These are phyloP conservation scores for Muscicapa comitata DNA, from an alignment of 2,797 vertebrate species.

Conservation along the genomic window DNA sequence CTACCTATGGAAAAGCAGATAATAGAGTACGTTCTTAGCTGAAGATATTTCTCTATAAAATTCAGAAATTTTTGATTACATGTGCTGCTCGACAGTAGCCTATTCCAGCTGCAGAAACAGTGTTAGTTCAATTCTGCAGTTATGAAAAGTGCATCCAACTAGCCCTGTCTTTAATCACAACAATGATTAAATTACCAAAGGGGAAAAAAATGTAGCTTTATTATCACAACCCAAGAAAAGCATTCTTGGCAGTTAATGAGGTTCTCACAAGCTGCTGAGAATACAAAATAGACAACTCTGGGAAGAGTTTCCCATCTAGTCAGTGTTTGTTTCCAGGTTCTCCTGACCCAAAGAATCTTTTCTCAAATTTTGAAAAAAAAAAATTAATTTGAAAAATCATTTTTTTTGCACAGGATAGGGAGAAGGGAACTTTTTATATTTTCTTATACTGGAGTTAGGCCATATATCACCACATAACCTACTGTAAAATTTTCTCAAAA, in stretches of 20 bases:
- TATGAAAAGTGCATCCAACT: background rate
- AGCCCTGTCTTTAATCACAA: background rate
- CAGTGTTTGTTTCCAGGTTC: background rate
- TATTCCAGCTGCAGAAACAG: background rate
- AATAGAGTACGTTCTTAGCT: background rate
- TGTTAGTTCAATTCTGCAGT: background rate
- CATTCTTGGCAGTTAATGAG: background rate
- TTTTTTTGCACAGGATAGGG: background rate
- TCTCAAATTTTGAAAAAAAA: background rate
- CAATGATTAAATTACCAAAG: background rate
- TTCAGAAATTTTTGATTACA: background rate
- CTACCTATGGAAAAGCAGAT: background rate
- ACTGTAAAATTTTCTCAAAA: background rate
- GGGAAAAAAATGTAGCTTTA: background rate
- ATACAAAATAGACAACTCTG: background rate
- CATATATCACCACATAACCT: background rate
- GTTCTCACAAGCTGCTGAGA: background rate
- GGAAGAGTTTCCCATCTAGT: background rate
- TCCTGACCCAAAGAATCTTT: background rate
- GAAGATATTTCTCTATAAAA: background rate
- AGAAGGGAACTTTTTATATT: background rate
- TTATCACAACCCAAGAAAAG: background rate
- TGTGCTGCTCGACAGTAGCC: background rate
- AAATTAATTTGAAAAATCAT: rapidly evolving
- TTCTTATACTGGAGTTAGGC: background rate